Evolutionary conservation across 2,888 invertebrate genomes (phyloP), one percentile per base, ranked within the genome.

Genomic region (Eupithecia subfuscata): DNA sequence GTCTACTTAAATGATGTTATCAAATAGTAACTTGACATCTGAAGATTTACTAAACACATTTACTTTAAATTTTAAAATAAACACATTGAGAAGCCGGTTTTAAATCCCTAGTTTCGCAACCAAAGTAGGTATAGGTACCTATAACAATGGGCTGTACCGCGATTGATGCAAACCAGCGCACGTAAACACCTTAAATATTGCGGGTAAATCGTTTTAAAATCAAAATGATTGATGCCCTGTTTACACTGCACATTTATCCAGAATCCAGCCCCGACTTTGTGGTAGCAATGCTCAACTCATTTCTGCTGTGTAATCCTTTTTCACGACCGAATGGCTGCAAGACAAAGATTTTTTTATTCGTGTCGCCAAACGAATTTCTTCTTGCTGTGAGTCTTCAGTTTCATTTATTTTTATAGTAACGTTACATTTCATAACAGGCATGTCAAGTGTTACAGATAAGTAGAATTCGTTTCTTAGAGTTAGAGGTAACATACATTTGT

Each of bases 91-190:
- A 40, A 40, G 40, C 2, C 40, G 1, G 6, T 11, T 43, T 12
- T 45, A 18, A n/a, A 48, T 48, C n/a, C 18, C 48, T 37, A 56
- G 4, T 83, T 81, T 80, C 68, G 64, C 85, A 80, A 85, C 85
- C 80, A 73, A 2, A 6, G 7, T 11, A 34, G 77, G 14, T 72
- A 9, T 18, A n/a, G n/a, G 48, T 52, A 3, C n/a, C 9, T 52
- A 40, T 80, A 83, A 88, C 87, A 88, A 87, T 86, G 77, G 81
- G 79, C 77, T 73, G 78, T 80, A 79, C 82, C 79, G 78, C 76
- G 83, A 82, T 82, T 90, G 91, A 92, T 77, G 84, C 72, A 88
- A 89, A 89, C 88, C 90, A 90, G 71, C 37, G 63, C 63, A 56
- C 69, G 70, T 76, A 78, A 76, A 78, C 69, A 75, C 78, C 83